phyloP scores from a whole-genome alignment of 2,797 vertebrate genomes.

The Morelia viridis region DNA sequence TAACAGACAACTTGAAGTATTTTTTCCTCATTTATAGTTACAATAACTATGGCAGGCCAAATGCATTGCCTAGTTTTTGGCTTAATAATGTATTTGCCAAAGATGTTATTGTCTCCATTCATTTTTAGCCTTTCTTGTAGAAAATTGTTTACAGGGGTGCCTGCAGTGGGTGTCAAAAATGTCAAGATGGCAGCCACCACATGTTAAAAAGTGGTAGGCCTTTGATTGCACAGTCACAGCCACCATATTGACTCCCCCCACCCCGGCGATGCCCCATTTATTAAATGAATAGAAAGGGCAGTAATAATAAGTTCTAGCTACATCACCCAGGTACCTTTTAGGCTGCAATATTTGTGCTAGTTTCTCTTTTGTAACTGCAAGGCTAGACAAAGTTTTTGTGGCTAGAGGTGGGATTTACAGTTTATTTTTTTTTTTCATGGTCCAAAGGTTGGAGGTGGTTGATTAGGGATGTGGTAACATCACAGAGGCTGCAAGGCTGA shows the following conservation, averaged over 20 bases:
- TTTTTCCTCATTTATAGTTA: background rate
- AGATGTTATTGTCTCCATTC: rapidly evolving
- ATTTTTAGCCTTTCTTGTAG: background rate
- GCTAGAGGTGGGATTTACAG: background rate
- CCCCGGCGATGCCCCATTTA: background rate
- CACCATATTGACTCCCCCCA: background rate
- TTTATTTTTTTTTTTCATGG: background rate
- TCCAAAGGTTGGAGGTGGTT: background rate
- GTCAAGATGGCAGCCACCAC: background rate
- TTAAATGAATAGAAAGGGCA: background rate
- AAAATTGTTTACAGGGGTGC: background rate
- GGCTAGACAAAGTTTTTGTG: background rate
- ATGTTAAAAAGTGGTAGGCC: background rate
- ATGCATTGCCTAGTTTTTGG: background rate
- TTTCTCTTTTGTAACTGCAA: background rate
- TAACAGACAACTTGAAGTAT: background rate
- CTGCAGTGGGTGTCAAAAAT: background rate
- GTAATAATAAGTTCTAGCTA: background rate
- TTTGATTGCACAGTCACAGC: background rate
- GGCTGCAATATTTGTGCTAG: rapidly evolving
- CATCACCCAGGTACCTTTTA: rapidly evolving
- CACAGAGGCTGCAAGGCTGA: background rate
- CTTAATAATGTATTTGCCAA: background rate
- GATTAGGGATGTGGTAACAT: background rate
- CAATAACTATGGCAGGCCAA: background rate